Evolutionary conservation across 2,113 vertebrate genomes (phyloP), one percentile per base, ranked within the genome.

Genomic region (human): DNA sequence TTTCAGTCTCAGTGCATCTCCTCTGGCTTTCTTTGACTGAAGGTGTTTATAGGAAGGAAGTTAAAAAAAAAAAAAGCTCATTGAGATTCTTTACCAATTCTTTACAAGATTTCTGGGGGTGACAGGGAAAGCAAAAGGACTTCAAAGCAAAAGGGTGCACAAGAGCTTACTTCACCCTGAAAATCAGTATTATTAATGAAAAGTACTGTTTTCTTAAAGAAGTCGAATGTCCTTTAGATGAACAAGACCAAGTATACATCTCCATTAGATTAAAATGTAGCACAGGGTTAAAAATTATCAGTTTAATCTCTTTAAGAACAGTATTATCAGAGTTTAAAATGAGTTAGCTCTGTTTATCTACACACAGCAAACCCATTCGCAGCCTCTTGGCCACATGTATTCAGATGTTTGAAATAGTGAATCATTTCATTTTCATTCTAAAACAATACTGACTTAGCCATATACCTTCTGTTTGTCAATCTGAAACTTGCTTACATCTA

Each of bases 1-100:
- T 2, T 80, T 75, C 22, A 73, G 85, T 52, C 89, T 87, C 30
- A 11, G 16, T 17, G 80, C 38, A 84, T 55, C 83, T 66, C 55
- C 40, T 93, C 80, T 73, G 92, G 73, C 75, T 93, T 76, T 78
- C 57, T 96, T 50, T 83, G 78, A 40, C 38, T 79, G n/a, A 92
- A 35, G 32, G 20, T 38, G 17, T 38, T 45, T 76, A 76, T 18
- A 85, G 64, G 38, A 95, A 72, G 43, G 55, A 40, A 86, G 35
- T 68, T 32, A 10, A 22, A 64, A 83, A n/a, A 48, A 59, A 16
- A 59, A 16, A 90, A 18, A 61, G 32, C 57, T 83, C 43, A 5
- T 4, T 40, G 40, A 35, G 23, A 89, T 73, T 88, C n/a, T 82
- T 79, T 20, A 35, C 20, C 76, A 64, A 23, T 32, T 64, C 27